Evolutionary conservation across 35 echinoderm and acorn worm genomes (phyloP).

Genomic region (Heliocidaris erythrogramma): DNA sequence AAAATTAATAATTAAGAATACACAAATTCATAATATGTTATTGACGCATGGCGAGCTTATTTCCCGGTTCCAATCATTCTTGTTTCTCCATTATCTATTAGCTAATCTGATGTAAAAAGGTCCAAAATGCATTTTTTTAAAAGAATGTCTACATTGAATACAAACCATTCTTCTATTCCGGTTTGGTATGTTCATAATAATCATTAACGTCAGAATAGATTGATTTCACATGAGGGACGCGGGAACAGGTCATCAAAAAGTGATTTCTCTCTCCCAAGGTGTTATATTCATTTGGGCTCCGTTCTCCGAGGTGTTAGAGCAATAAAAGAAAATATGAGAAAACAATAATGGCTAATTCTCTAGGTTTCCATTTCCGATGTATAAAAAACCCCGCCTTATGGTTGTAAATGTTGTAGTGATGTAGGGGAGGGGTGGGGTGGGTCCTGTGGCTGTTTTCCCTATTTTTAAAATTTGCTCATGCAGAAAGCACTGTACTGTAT

Average conservation of each 20-base stretch:
- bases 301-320: neutral
- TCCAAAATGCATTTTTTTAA: neutral
- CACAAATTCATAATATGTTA: no score
- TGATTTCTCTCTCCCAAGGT: neutral
- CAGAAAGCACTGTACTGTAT: no score
- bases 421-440: neutral
- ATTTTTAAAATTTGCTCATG: no score
- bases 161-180: neutral
- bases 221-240: neutral
- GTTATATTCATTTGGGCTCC: neutral
- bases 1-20: no score
- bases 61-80: neutral
- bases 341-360: neutral
- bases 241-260: neutral
- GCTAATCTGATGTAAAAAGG: neutral
- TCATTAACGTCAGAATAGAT: neutral
- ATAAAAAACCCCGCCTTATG: neutral
- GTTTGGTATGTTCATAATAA: no score
- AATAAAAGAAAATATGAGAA: neutral
- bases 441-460: neutral
- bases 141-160: neutral
- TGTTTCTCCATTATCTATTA: neutral
- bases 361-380: neutral
- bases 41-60: no score
- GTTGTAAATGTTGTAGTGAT: neutral